A percentile compares a stretch with the other conserved stretches of the same genome.
These are phyloP conservation scores for Odocoileus hemionus DNA, from an alignment of 2,113 vertebrate genomes.

Conservation along the genomic window DNA sequence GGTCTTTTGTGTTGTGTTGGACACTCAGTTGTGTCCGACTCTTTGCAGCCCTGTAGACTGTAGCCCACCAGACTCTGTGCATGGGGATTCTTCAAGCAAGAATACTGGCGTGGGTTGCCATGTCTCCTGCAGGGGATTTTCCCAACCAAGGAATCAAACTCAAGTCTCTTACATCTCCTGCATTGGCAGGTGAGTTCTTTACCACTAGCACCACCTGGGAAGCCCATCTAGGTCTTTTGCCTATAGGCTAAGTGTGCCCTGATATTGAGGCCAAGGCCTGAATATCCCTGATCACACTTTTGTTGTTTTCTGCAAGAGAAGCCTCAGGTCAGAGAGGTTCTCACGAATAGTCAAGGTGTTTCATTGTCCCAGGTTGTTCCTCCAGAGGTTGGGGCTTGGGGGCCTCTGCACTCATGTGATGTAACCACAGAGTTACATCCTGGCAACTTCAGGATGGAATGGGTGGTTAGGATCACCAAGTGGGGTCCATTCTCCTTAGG, in stretches of 20 bases:
- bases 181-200: background rate
- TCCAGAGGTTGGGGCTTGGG: background rate
- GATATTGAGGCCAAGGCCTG: background rate
- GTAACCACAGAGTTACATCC: background rate
- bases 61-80: background rate
- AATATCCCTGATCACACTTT: background rate
- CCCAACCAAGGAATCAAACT: background rate
- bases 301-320: background rate
- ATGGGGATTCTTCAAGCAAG: background rate
- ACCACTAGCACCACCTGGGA: background rate
- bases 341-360: background rate
- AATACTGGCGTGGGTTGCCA: background rate
- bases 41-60: fast-evolving
- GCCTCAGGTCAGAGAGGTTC: background rate
- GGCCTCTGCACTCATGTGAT: background rate
- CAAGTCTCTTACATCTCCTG: background rate
- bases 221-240: background rate
- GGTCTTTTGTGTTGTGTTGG: background rate
- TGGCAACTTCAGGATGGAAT: background rate
- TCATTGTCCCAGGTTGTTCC: background rate
- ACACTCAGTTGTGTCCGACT: background rate
- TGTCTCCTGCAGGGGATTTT: background rate
- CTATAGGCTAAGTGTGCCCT: background rate
- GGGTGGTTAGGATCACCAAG: background rate
- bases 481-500: background rate